phyloP scores from a whole-genome alignment of 2,797 vertebrate species.

The Leucoraja ocellata region DNA sequence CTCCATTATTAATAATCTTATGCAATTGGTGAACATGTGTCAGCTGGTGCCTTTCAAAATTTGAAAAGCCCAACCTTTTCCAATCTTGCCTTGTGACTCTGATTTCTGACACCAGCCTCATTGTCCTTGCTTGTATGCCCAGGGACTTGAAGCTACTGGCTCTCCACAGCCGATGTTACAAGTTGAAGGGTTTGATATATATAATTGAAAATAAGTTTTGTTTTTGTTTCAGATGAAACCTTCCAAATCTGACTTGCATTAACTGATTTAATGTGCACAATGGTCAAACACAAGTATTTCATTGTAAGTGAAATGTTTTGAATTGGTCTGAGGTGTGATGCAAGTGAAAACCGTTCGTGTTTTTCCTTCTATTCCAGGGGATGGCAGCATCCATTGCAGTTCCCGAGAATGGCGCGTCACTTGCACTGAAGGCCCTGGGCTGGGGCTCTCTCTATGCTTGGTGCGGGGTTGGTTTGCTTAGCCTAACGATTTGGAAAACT shows the following conservation, averaged over 20 bases:
- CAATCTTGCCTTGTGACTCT: neutral
- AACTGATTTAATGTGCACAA: neutral
- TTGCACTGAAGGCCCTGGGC: conserved; percentile 79
- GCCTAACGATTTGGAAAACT: conserved; percentile 73
- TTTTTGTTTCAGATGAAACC: neutral
- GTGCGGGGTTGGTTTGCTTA: conserved; percentile 78
- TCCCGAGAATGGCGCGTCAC: conserved; percentile 74
- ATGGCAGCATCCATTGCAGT: conserved; percentile 58
- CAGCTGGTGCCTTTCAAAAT: neutral
- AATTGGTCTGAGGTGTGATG: neutral
- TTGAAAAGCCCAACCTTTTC: neutral
- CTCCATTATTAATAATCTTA: neutral
- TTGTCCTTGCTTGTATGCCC: neutral
- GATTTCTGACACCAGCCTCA: neutral
- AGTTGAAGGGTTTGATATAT: neutral
- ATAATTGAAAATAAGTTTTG: neutral
- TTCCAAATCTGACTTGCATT: neutral
- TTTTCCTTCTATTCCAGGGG: conserved; percentile 58
- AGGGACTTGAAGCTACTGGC: too few species aligned
- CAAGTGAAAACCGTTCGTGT: neutral
- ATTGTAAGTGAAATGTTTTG: too few species aligned
- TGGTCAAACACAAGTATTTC: too few species aligned
- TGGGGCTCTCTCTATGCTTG: conserved; percentile 84
- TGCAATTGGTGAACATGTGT: neutral
- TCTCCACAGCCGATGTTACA: neutral